Base-by-base conservation (phyloP, 2,888 invertebrate genomes). In the Creontiades dilutus region DNA sequence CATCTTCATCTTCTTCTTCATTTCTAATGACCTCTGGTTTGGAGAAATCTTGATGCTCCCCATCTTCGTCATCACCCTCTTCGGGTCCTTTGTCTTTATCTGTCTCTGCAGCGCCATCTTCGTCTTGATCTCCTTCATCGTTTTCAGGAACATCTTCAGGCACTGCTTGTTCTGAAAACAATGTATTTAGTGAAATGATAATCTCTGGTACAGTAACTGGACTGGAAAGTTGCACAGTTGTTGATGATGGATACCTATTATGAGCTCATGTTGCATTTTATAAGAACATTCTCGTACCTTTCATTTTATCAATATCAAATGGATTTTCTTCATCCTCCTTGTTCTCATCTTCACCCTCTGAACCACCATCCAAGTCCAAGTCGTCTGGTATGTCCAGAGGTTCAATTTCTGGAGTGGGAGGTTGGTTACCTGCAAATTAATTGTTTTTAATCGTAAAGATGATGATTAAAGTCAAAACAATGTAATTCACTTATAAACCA, bases 351-450 rank as follows among this genome's bases (percentile, higher is more conserved):
- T 95, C 95, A 47, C 95, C 95, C 47, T 94, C 93, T 23, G 57
- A 37, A 28, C 95, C 95, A 37, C 95, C 95, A 93, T 94, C 95
- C 91, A 94, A 96, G 47, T 95, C 96, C 57, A 80, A 28, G 48
- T 88, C 28, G 92, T 98, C 97, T 23, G 97, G 95, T 92, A 98
- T 94, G 93, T 98, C 96, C 75, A 98, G 98, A 0, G 98, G 98
- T 93, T 98, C 97, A 0, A 97, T 96, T 92, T 98, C 97, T 0
- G 96, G 96, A 14, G 96, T 94, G 78, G 96, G 96, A 92, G 96
- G 95, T 91, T 96, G 95, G 88, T 88, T 88, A 61, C 88, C 88
- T 88, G 37, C 4, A 47, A 19, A 61, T 61, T 47, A 23, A 52
- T 52, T 52, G 3, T 52, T 14, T 2, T 52, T 52, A 52, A 13